Evolutionary conservation across 2,888 invertebrate genomes (phyloP), one percentile per base, ranked within the genome.

Genomic region (Lissocephala sabroskyi): DNA sequence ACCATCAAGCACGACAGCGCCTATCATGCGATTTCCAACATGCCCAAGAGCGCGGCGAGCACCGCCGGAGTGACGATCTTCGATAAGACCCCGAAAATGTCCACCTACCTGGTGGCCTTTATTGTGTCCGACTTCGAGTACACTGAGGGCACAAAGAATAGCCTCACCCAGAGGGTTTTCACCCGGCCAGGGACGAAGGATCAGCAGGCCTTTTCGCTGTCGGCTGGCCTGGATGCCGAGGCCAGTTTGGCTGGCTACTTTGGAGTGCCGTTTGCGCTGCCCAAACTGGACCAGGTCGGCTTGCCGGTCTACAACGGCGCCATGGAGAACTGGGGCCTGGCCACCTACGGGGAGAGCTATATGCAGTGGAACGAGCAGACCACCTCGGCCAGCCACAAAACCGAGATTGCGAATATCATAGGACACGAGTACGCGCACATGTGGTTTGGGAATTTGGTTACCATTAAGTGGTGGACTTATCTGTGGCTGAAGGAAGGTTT

Each of bases 261-360:
- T 75, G 87, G 88, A 45, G 89, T 93, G 26, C 85, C 88, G 7
- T 95, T 92, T 65, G 90, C 91, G 0, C 76, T 95, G 14, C 89
- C 91, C 0, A 95, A 96, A 84, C 88, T 94, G 65, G 96, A 97
- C 80, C 93, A 96, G 91, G 91, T 92, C 1, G 94, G 94, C 0
- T 89, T 96, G 14, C 93, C 95, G 0, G 92, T 95, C 66, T 87
- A 89, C n/a, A 90, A 92, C 48, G 92, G 92, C 19, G 96, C 95
- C 16, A 96, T 96, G 95, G 96, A 97, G 79, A 97, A 96, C 79
- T 96, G 96, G 96, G 96, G 96, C 10, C 82, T 96, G 33, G 91
- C 94, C 16, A 93, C 93, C 2, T 84, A 82, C 46, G 79, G 83
- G 1, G 84, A 84, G 45, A 65, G 77, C 46, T 79, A 80, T 54